Percentiles rank a stretch among this genome's conserved stretches.
Evolutionary conservation across 2,113 vertebrate genomes (phyloP).

Genomic region (Oryzias javanicus): DNA sequence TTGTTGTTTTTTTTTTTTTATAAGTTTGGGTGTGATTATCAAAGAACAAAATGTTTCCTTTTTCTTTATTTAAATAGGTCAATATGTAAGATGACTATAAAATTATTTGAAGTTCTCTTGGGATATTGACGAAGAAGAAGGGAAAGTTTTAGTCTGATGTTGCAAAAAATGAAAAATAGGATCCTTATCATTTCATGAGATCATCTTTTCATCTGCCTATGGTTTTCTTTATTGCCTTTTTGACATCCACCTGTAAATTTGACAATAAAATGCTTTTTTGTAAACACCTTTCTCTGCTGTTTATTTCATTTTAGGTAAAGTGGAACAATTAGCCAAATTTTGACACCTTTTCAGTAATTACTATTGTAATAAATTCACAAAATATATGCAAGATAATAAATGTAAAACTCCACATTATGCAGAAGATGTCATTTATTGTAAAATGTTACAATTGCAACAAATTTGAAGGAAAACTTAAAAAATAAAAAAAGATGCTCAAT

Average conservation of each 20-base stretch:
- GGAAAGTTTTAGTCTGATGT: slow-evolving; percentile 1
- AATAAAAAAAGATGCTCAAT: background rate
- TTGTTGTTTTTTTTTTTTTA: slow-evolving; percentile 8
- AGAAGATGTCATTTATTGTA: slow-evolving; percentile 33
- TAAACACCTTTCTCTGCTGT: slow-evolving; percentile 20
- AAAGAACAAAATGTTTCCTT: background rate
- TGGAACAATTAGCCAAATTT: background rate
- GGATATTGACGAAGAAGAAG: slow-evolving; percentile 11
- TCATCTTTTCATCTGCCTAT: slow-evolving; percentile 18
- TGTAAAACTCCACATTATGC: background rate
- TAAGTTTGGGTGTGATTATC: background rate
- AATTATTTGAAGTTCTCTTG: slow-evolving; percentile 18
- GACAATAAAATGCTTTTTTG: slow-evolving; percentile 67
- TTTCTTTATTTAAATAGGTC: slow-evolving; percentile 17
- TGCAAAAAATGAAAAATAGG: slow-evolving; percentile 1
- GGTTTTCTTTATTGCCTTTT: slow-evolving; percentile 32
- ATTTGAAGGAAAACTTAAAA: slow-evolving; percentile 14
- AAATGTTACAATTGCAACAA: slow-evolving; percentile 1
- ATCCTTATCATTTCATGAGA: slow-evolving; percentile 20
- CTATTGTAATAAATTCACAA: background rate
- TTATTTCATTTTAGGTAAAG: background rate
- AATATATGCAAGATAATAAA: no score
- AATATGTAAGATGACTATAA: background rate
- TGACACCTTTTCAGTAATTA: background rate
- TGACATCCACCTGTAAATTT: slow-evolving; percentile 67